Evolutionary conservation across 2,888 invertebrate genomes (phyloP), one percentile per base, ranked within the genome.

Genomic region (Unio pictorum): DNA sequence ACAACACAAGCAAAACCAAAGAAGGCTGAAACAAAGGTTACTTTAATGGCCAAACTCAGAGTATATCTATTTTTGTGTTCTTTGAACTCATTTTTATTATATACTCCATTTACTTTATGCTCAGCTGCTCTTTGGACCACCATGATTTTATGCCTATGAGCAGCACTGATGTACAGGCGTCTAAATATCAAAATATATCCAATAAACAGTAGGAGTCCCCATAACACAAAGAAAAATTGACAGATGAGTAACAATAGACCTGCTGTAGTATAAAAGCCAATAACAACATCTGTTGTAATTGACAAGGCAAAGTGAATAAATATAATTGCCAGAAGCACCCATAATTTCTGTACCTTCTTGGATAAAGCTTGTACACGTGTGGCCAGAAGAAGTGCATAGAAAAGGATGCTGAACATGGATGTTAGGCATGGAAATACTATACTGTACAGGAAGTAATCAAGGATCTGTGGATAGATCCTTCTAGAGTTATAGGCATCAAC

Each of bases 401-500:
- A 95, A 45, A 97, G 92, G 67, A 96, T 94, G 61, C 96, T 94
- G 89, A 97, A 97, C 0, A 96, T 94, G n/a, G 96, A 94, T 28
- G 96, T 95, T 56, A 97, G 90, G 84, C 96, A 93, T 75, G 96
- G 96, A 75, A 95, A 94, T 0, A 95, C 96, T 69, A 96, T 93
- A 87, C 95, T 95, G 75, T 96, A 93, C 58, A 97, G 91, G 65
- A 96, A 93, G 86, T 95, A 94, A 67, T 96, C 95, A 55, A 96
- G 59, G 18, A 84, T 94, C 73, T 94, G 90, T 71, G 95, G 95
- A 87, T 96, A 93, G 0, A 94, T 95, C 73, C 93, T 93, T 74
- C 94, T 94, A n/a, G 95, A 93, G 87, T 97, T 97, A 88, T 97
- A 97, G 0, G 96, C 95, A 90, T 97, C 97, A 87, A 96, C 95